Base-by-base conservation (phyloP, 2,888 invertebrate genomes). In the Lithophane ornitopus region DNA sequence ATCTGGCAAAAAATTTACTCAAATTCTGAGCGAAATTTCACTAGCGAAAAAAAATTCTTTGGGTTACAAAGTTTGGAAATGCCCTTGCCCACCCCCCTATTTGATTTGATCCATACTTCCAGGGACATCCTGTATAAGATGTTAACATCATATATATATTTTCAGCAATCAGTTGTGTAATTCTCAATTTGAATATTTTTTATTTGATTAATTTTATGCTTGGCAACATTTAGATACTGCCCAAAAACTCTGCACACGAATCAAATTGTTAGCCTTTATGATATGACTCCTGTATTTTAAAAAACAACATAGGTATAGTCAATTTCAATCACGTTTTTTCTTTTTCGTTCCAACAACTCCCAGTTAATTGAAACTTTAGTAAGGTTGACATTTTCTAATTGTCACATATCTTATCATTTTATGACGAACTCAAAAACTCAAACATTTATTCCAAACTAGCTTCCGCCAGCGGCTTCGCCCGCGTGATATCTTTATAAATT, bases 151-250 rank as follows among this genome's bases (percentile, higher is more conserved):
- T 34, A 34, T 19, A 49, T 19, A 59, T 78, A 49, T 70, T 62
- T 65, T 58, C 68, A 52, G 16, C 58, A 46, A 75, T 66, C 75
- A 70, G 61, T 70, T 56, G 52, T 75, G 46, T 69, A 84, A 70
- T 79, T 75, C 69, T 76, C 69, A 84, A 72, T 56, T 62, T 39
- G 16, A 46, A 56, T 46, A 19, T 54, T 65, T 74, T 63, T 49
- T 58, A n/a, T 52, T 76, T 61, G 3, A 69, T 70, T 70, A 59
- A 16, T 77, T 82, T 65, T 82, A 28, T 61, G 59, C 59, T 77
- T 81, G 71, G 82, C 77, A 71, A 82, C 54, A 77, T 80, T 78
- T 46, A 28, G 28, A 59, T 59, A 62, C 28, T 78, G 73, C 52
- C 63, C 14, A 65, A 44, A 58, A 28, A 44, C 22, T 74, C 28